Conservation (phyloP, 2,888 invertebrate genomes). For the Meiosimyza decipiens region DNA sequence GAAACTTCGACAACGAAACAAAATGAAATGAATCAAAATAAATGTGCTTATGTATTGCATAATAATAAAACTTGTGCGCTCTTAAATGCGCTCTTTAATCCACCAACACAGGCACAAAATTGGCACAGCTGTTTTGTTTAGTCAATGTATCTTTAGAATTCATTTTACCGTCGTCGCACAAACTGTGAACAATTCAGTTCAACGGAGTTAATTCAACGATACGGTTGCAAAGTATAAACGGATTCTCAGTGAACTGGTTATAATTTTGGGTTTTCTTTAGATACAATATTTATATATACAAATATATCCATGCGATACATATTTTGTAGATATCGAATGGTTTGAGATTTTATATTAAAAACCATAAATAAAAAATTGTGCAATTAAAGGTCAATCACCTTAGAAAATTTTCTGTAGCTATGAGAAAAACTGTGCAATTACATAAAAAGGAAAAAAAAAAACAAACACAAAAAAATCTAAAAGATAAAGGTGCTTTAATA, state of each 20-base stretch:
- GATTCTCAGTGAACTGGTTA: not conserved
- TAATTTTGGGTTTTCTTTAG: constrained; percentile 1
- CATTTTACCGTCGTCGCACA: constrained; percentile 1
- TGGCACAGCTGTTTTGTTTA: constrained; percentile 28
- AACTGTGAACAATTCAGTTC: constrained; percentile 8
- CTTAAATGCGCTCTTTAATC: not conserved
- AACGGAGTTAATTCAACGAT: constrained; percentile 28
- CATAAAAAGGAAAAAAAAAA: not conserved
- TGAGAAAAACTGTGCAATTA: not conserved
- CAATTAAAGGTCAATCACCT: constrained; percentile 31
- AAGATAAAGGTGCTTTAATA: not conserved
- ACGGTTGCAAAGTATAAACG: constrained; percentile 16
- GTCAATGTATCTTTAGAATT: constrained; percentile 11
- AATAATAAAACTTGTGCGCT: not conserved
- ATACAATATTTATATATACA: constrained; percentile 4
- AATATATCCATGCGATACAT: not conserved
- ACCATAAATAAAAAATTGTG: not conserved
- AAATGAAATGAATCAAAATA: not conserved
- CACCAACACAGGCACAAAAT: not conserved
- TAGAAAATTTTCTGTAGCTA: not conserved
- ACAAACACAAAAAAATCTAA: not conserved
- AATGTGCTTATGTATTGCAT: constrained; percentile 21
- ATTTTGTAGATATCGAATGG: constrained; percentile 1
- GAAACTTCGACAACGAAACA: no score
- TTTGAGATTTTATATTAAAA: constrained; percentile 11